Evolutionary conservation across 2,113 vertebrate species (phyloP).

Genomic region (Henicopernis longicauda): DNA sequence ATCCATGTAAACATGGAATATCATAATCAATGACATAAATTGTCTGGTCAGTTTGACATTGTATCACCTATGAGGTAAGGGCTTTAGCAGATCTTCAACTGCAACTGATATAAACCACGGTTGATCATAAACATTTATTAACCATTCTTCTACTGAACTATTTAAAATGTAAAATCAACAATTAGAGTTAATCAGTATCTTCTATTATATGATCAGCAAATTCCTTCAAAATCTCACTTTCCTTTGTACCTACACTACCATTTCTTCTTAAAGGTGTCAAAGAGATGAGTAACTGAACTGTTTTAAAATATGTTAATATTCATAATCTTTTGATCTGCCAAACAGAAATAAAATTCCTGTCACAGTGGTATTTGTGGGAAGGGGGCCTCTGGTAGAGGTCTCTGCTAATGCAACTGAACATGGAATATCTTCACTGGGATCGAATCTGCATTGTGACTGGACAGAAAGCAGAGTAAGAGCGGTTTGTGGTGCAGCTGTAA

Average conservation of each 20-base stretch:
- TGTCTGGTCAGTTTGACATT: neutral
- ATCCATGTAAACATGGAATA: neutral
- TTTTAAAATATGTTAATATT: neutral
- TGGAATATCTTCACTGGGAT: neutral
- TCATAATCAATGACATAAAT: neutral
- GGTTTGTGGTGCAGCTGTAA: neutral
- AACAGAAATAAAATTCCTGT: neutral
- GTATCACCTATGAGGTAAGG: neutral
- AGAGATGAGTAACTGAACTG: neutral
- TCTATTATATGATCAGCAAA: neutral
- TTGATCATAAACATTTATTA: neutral
- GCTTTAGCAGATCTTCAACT: neutral
- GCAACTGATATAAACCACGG: neutral
- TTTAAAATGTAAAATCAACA: neutral
- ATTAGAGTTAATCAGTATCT: neutral
- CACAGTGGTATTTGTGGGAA: neutral
- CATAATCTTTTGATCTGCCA: neutral
- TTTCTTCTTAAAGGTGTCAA: neutral
- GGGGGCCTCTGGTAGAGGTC: neutral
- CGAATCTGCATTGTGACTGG: neutral
- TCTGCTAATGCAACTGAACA: neutral
- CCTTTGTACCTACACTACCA: neutral
- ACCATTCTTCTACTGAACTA: neutral
- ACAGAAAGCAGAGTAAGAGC: neutral
- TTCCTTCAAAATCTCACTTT: neutral